Conservation (phyloP, 2,797 vertebrate genomes). For the Trachurus trachurus region DNA sequence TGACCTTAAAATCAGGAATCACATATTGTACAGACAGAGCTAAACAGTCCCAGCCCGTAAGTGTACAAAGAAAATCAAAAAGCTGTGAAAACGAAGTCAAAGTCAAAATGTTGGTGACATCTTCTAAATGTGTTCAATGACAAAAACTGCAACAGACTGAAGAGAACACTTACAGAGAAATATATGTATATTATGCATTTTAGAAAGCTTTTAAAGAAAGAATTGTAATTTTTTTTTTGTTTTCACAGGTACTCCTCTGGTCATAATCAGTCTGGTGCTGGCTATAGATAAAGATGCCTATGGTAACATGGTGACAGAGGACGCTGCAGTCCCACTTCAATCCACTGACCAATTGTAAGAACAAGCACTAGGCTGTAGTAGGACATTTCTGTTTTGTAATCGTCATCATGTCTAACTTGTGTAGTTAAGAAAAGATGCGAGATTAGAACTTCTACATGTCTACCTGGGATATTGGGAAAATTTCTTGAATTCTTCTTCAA, state of each 20-base stretch:
- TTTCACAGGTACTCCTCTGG: conserved; percentile 82
- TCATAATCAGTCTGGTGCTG: conserved; percentile 85
- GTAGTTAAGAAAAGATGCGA: not conserved
- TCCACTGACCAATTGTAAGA: conserved; percentile 88
- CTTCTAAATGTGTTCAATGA: no score
- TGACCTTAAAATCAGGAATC: no score
- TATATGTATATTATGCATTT: no score
- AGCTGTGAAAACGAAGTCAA: no score
- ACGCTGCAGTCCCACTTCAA: not conserved
- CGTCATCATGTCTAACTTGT: not conserved
- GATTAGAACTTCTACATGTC: not conserved
- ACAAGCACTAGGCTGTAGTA: conserved; percentile 1
- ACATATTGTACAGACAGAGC: no score
- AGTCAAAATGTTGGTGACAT: no score
- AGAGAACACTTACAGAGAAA: no score
- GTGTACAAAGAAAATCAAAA: no score
- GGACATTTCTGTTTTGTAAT: not conserved
- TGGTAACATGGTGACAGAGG: conserved; percentile 60
- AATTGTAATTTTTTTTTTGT: conserved; percentile 11
- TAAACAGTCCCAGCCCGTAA: no score
- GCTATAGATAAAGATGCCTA: conserved; percentile 87
- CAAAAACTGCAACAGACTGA: no score
- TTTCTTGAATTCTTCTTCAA: not conserved
- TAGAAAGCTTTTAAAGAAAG: not conserved
- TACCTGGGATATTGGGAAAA: not conserved